phyloP scores from a whole-genome alignment of 2,113 vertebrate genomes.

The Callipepla squamata region DNA sequence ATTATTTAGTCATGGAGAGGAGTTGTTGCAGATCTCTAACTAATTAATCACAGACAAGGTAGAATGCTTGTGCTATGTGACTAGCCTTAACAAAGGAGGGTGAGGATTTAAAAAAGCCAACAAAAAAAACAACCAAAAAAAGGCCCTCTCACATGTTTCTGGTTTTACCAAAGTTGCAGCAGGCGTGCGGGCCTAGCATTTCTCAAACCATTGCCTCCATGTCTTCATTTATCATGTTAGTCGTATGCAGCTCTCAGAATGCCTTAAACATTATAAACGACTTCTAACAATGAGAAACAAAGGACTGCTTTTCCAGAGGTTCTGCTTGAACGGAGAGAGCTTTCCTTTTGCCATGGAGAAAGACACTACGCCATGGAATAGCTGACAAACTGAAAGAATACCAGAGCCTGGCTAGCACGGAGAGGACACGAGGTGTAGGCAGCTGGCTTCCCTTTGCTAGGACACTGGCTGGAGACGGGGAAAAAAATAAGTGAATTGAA shows the following conservation, averaged over 20 bases:
- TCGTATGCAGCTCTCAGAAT: neutral
- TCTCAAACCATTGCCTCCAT: conserved; percentile 51
- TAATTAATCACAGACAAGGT: conserved; percentile 83
- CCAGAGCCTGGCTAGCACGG: neutral
- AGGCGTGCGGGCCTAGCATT: conserved; percentile 67
- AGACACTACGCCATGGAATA: neutral
- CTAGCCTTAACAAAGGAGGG: conserved; percentile 58
- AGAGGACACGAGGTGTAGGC: neutral
- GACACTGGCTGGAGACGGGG: neutral
- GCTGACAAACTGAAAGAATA: neutral
- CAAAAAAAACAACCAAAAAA: neutral
- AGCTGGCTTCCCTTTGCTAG: neutral
- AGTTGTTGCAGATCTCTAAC: conserved; percentile 75
- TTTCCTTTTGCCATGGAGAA: conserved; percentile 23
- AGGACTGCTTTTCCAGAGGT: conserved; percentile 53
- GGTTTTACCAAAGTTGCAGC: conserved; percentile 71
- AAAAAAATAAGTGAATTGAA: neutral
- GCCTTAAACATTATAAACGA: conserved; percentile 67
- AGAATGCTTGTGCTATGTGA: conserved; percentile 57
- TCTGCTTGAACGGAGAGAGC: conserved; percentile 25
- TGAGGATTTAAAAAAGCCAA: conserved; percentile 46
- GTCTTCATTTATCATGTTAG: conserved; percentile 65
- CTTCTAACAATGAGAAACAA: conserved; percentile 64
- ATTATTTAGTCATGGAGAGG: conserved; percentile 84
- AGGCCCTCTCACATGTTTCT: conserved; percentile 69